Evolutionary conservation across 2,797 vertebrate species (phyloP), one percentile per base, ranked within the genome.

Genomic region (Bovichtus variegatus): DNA sequence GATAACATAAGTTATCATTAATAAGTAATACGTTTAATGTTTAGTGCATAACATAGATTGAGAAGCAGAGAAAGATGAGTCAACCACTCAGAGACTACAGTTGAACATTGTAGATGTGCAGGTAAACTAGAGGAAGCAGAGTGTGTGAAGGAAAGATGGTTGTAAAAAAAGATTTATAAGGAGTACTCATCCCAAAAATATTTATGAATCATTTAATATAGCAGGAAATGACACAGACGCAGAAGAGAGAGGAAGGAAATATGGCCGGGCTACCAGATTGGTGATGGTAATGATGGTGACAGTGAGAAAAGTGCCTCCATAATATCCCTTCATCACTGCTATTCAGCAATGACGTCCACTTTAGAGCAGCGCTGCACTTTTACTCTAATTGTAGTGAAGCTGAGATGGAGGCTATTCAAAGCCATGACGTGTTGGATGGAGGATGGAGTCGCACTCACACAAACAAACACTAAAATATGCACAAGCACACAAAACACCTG

Each of bases 291-390:
- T 69, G 43, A 67, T 71, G 61, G n/a, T n/a, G n/a, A n/a, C n/a
- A n/a, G n/a, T n/a, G n/a, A n/a, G n/a, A n/a, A n/a, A 47, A 34
- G 31, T 75, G 71, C 49, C 78, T 63, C 58, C 68, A 38, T 87
- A 82, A 76, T 61, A 76, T 83, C 80, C 68, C 61, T 57, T 83
- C 62, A 88, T 84, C 74, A 9, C 31, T 8, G 31, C 31, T 34
- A 34, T 2, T 34, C 31, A 34, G 31, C 31, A 34, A 6, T 34
- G 31, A 34, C 31, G 7, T 8, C 31, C 31, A 34, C 31, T 34
- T 31, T n/a, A n/a, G n/a, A n/a, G n/a, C n/a, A n/a, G n/a, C n/a
- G n/a, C n/a, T n/a, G n/a, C n/a, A n/a, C n/a, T n/a, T n/a, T n/a
- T n/a, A 34, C 31, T 34, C 6, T 85, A 76, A 90, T 78, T 70